Evolutionary conservation across 2,113 vertebrate species (phyloP), one percentile per base, ranked within the genome.

Genomic region (Lathamus discolor): DNA sequence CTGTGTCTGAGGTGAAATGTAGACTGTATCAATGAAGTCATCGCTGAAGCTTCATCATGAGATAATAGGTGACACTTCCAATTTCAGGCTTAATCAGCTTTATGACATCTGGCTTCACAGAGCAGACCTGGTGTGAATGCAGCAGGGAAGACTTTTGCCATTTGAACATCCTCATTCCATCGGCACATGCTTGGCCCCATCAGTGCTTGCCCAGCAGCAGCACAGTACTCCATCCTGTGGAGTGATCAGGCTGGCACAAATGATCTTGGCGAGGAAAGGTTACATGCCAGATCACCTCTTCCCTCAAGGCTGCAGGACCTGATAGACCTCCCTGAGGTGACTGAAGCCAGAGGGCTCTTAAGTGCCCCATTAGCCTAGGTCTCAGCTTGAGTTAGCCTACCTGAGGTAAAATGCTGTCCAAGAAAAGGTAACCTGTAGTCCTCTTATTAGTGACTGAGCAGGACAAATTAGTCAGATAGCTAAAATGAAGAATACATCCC

Each of bases 21-120:
- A 78, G 80, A 37, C 62, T 48, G 0, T 51, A 92, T 69, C 92
- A 83, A 9, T 77, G 68, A 93, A 64, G 63, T 82, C 8, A 75
- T 68, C 62, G 81, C 83, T 84, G 61, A 93, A 82, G 52, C 73
- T 72, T 84, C 86, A 81, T 76, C 63, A 78, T 55, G 72, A 92
- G 66, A 86, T 44, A 94, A 89, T 63, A 88, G 55, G 77, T 83
- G 63, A 74, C 86, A 76, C 54, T 91, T 89, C 43, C 94, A 92
- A 92, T 93, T 96, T 91, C 75, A 72, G 76, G 74, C 84, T 81
- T 88, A 73, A 91, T 94, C 66, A 64, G 76, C 86, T 91, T 86
- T 87, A 80, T 63, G 83, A 69, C 89, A 90, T 78, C 84, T 69
- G 64, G 37, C 82, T 90, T 85, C 17, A 7, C 81, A 82, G 67